phyloP scores from a whole-genome alignment of 2,797 vertebrate genomes.

The Danio kyathit region DNA sequence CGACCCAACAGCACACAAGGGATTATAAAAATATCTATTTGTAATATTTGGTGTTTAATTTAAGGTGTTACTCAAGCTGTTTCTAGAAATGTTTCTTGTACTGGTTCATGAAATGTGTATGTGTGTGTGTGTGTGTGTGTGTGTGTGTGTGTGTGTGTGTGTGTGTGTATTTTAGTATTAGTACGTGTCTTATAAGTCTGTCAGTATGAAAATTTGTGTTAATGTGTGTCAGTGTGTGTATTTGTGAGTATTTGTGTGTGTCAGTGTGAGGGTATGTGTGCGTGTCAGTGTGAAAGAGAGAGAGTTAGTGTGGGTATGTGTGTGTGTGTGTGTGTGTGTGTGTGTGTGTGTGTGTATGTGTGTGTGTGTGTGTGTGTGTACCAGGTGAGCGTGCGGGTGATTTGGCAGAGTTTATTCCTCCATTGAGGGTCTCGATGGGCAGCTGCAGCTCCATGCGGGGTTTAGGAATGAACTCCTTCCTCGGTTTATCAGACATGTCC shows the following conservation, averaged over 20 bases:
- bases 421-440: slow-evolving; percentile 89
- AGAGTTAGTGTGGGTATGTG: neutral
- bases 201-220: neutral
- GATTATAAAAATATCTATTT: too few relatives aligned
- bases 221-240: neutral
- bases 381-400: slow-evolving; percentile 91
- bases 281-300: slow-evolving; percentile 46
- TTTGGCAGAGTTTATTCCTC: slow-evolving; percentile 87
- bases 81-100: too few relatives aligned
- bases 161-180: neutral
- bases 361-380: slow-evolving; percentile 64
- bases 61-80: too few relatives aligned
- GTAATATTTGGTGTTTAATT: too few relatives aligned
- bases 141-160: neutral
- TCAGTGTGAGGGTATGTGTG: neutral
- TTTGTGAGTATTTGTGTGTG: slow-evolving; percentile 77
- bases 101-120: too few relatives aligned
- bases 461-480: slow-evolving; percentile 90
- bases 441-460: slow-evolving; percentile 89
- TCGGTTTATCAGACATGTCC: slow-evolving; percentile 87
- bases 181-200: neutral
- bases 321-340: slow-evolving; percentile 45
- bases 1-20: too few relatives aligned
- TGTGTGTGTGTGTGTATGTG: slow-evolving; percentile 47
- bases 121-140: too few relatives aligned